Base-by-base conservation (phyloP, 2,888 invertebrate genomes). In the Noctua comes region DNA sequence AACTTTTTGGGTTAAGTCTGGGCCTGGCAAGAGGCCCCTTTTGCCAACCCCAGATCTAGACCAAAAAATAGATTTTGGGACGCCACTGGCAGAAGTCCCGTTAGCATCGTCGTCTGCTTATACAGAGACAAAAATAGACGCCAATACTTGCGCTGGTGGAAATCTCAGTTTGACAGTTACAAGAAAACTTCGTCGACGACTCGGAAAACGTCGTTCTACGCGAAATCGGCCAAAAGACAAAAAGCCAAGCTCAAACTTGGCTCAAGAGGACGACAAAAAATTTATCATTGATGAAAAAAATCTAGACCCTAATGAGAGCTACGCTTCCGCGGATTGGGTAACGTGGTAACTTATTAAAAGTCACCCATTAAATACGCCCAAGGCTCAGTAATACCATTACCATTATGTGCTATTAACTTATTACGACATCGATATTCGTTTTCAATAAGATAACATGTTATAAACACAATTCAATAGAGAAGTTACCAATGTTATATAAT, bases 1-100 rank as follows among this genome's bases (percentile, higher is more conserved):
- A 1, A 27, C 5, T 27, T 83, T 85, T 74, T 66, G 66, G 48
- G 24, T 86, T 6, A 31, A 0, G 6, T 65, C 83, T 21, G 18
- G 16, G 24, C 62, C 43, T n/a, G 66, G 8, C 43, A 66, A 66
- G n/a, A 43, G 13, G 16, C 21, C n/a, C 13, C 66, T 66, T n/a
- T 43, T 66, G 66, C 43, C 66, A 27, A 66, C 66, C n/a, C 66
- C 66, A 66, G n/a, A 66, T 43, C 18, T 43, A 66, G n/a, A 27
- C 16, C 16, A 66, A 43, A 66, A 18, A 66, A 10, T 43, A 43
- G 10, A 4, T 27, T 27, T 21, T 18, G 16, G 8, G 21, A 36
- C 18, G 0, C 10, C 46, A 40, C n/a, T 40, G 13, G 6, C 13
- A n/a, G 31, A 31, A 16, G 21, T 71, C 0, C 54, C 40, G 7